Percentiles rank a stretch among this genome's conserved stretches.
phyloP scores from a whole-genome alignment of 2,797 vertebrate species.

The Anableps anableps region DNA sequence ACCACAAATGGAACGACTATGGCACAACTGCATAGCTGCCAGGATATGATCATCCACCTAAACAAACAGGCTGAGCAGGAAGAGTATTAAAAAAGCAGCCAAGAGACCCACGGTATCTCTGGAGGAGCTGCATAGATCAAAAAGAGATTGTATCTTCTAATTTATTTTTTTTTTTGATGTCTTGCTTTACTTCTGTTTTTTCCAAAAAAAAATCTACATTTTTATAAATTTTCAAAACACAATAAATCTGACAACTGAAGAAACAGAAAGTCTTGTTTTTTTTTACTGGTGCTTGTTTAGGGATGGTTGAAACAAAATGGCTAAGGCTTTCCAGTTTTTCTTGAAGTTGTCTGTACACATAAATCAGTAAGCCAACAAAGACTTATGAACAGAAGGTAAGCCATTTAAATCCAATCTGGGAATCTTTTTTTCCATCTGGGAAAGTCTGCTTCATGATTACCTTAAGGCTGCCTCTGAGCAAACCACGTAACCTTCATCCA shows the following conservation, averaged over 20 bases:
- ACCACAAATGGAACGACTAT: neutral
- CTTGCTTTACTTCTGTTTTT: too few relatives aligned
- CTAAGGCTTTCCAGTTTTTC: neutral
- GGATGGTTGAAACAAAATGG: slow-evolving; percentile 2
- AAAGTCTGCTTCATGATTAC: slow-evolving; percentile 52
- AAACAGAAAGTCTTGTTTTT: neutral
- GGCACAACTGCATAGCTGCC: neutral
- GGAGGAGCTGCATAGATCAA: slow-evolving; percentile 1
- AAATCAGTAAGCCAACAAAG: slow-evolving; percentile 1
- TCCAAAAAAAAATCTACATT: neutral
- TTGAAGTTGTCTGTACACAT: neutral
- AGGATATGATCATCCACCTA: neutral
- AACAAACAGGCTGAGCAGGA: neutral
- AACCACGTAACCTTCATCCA: slow-evolving; percentile 40
- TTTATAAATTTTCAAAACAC: neutral
- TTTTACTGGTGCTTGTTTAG: neutral
- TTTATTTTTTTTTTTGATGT: neutral
- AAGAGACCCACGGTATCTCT: neutral
- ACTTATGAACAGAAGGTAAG: slow-evolving; percentile 36
- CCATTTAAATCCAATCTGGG: slow-evolving; percentile 39
- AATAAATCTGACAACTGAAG: neutral
- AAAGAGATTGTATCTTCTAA: neutral
- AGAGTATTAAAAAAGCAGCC: neutral
- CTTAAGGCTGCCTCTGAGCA: slow-evolving; percentile 58
- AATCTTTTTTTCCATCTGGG: slow-evolving; percentile 26